Percentiles rank a stretch among this genome's conserved stretches.
phyloP scores from a whole-genome alignment of 2,797 vertebrate species.

The Lithobates sylvaticus region DNA sequence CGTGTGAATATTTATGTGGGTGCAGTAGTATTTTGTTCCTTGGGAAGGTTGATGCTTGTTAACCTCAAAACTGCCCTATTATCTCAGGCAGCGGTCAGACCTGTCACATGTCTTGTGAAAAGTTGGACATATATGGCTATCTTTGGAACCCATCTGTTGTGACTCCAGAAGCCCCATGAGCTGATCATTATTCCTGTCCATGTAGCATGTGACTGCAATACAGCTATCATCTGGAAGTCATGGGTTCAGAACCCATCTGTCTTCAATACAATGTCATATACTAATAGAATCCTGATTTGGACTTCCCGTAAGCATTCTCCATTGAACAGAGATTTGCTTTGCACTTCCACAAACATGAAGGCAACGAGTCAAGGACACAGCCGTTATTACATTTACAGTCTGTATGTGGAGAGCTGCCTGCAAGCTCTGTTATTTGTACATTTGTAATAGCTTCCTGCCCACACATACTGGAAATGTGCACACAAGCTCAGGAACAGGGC shows the following conservation, averaged over 20 bases:
- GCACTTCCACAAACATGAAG: not conserved
- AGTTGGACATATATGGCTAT: not conserved
- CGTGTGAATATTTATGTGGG: too few species aligned
- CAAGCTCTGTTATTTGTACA: constrained; percentile 24
- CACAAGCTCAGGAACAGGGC: not conserved
- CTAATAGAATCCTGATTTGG: not conserved
- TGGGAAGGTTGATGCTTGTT: not conserved
- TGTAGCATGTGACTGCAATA: constrained; percentile 15
- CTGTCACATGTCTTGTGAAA: not conserved
- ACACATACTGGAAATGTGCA: constrained; percentile 13
- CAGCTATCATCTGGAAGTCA: constrained; percentile 26
- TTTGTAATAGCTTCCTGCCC: constrained; percentile 14
- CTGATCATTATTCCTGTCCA: not conserved
- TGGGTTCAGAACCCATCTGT: not conserved
- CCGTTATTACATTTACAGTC: not conserved
- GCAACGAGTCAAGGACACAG: constrained; percentile 11
- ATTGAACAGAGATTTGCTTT: not conserved
- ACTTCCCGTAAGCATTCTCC: not conserved
- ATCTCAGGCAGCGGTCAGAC: not conserved
- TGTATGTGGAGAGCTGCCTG: not conserved
- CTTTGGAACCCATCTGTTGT: not conserved
- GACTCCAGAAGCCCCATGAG: not conserved
- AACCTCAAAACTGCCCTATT: not conserved
- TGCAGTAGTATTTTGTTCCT: too few species aligned
- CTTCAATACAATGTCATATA: not conserved